phyloP scores from a whole-genome alignment of 1,140 invertebrate genomes.

The Drosophila melanica region DNA sequence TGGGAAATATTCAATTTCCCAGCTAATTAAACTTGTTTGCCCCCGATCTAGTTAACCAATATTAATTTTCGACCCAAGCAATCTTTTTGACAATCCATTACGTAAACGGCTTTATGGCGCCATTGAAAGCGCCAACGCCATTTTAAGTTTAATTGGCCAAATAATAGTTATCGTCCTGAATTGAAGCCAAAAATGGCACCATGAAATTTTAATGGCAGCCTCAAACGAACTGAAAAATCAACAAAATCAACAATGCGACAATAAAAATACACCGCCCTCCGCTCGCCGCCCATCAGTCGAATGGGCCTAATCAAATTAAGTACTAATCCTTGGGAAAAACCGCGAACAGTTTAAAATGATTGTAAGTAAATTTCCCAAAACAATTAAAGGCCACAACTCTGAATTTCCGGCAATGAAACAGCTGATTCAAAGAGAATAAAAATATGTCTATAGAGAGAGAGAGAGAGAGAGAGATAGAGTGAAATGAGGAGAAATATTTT shows the following conservation, averaged over 20 bases:
- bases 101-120: constrained; percentile 10
- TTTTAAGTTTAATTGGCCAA: constrained; percentile 46
- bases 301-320: constrained; percentile 78
- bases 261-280: constrained; percentile 60
- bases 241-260: constrained; percentile 48
- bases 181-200: constrained; percentile 31
- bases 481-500: constrained; percentile 13
- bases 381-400: constrained; percentile 60
- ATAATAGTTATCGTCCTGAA: constrained; percentile 55
- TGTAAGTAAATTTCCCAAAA: constrained; percentile 82
- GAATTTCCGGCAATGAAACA: constrained; percentile 35
- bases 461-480: constrained; percentile 6
- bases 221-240: constrained; percentile 62
- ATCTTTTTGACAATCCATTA: constrained; percentile 19
- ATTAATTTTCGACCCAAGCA: not conserved
- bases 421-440: constrained; percentile 8
- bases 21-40: not conserved
- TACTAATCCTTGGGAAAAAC: constrained; percentile 81
- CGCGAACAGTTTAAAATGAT: constrained; percentile 81
- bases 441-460: too few species aligned
- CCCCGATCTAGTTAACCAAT: not conserved
- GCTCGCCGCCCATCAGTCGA: constrained; percentile 31
- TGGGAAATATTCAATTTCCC: too few species aligned
- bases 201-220: constrained; percentile 58
- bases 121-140: not conserved